Percentiles rank a stretch among this genome's conserved stretches.
phyloP scores from a whole-genome alignment of 2,888 invertebrate species.

The Cosmia trapezina region DNA sequence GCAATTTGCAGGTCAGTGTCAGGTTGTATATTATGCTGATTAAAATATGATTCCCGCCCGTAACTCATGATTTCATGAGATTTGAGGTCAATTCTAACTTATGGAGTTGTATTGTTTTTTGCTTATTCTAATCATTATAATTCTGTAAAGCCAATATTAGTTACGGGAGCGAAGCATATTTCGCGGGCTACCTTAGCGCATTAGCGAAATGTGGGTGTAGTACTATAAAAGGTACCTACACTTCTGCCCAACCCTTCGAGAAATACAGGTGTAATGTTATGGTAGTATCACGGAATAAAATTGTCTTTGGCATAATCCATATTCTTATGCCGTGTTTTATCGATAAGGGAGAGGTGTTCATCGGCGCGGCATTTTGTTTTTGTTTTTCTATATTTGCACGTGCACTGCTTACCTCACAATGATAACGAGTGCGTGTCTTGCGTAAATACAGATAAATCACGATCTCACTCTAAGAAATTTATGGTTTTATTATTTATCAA shows the following conservation, averaged over 20 bases:
- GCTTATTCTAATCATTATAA: no score
- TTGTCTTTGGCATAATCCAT: background rate
- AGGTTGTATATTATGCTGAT: no score
- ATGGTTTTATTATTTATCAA: slow-evolving; percentile 1
- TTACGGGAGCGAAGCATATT: no score
- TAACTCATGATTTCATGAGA: no score
- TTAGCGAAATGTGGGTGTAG: no score
- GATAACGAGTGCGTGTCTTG: slow-evolving; percentile 40
- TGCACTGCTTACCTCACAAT: slow-evolving; percentile 32
- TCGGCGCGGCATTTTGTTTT: slow-evolving; percentile 7
- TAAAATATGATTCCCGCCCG: no score
- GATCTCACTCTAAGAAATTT: slow-evolving; percentile 18
- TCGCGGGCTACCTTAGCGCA: no score
- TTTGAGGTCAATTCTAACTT: no score
- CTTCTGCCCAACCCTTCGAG: background rate
- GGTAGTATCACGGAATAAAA: background rate
- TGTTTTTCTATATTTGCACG: slow-evolving; percentile 26
- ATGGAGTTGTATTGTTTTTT: no score
- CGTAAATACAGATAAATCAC: slow-evolving; percentile 32
- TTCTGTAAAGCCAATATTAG: no score
- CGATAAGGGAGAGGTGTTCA: background rate
- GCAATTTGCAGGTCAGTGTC: no score
- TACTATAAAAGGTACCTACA: no score
- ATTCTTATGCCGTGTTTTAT: background rate
- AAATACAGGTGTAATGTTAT: background rate